Evolutionary conservation across 2,888 invertebrate genomes (phyloP), one percentile per base, ranked within the genome.

Genomic region (Iphiclides podalirius): DNA sequence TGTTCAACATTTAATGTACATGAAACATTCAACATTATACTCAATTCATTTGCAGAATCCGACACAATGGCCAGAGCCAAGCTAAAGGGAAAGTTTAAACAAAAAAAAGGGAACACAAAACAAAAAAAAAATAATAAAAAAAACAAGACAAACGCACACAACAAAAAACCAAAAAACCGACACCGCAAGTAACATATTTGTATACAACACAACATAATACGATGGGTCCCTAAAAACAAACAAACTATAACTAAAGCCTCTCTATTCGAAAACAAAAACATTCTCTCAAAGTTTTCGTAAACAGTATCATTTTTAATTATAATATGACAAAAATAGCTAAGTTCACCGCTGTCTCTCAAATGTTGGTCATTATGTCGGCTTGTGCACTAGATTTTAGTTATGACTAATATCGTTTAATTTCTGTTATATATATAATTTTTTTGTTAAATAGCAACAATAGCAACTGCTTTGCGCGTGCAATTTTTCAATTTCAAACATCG

Each of bases 1-100:
- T 77, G 68, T 79, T 70, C 75, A 69, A 70, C 64, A 63, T 75
- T 69, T 71, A 85, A 85, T 84, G 75, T 83, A 83, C 84, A 83
- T 59, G 81, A 75, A 70, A 72, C 72, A 76, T 73, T 40, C 36
- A 45, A 50, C 40, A 36, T 75, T 73, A 72, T 64, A 64, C n/a
- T 65, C 67, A 70, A 65, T 34, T 41, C 41, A 28, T n/a, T 28
- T 48, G 41, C 50, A 51, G 31, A 51, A 51, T 41, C 50, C 50
- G 50, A 51, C 50, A 51, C 50, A 46, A 51, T 51, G 45, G 45
- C 50, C 50, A 49, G 43, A 38, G 44, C 49, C 43, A 36, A 20
- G 20, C 9, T 4, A 28, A n/a, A 28, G n/a, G 8, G 28, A 28
- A 26, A n/a, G 14, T 34, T 34, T 15, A 39, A 31, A 40, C 39